Base-by-base conservation (phyloP, 2,113 vertebrate genomes). In the Tiliqua scincoides region DNA sequence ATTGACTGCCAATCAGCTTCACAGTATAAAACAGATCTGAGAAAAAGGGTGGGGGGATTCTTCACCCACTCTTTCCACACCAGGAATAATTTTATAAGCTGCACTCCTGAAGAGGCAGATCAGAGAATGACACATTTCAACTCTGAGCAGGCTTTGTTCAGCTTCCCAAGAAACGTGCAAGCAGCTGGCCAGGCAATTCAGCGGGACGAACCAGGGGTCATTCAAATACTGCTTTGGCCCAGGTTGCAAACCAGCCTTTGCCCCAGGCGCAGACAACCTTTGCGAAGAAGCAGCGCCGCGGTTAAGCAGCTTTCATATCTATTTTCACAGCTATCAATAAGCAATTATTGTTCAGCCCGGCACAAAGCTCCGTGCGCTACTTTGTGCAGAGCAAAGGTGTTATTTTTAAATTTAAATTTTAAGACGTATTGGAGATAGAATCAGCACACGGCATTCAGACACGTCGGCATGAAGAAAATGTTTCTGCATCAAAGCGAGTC, bases 371-470 rank as follows among this genome's bases (percentile, higher is more conserved):
- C 11, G 35, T 27, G 75, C 83, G 89, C 76, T 57, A 25, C 70
- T 68, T 79, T 91, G 37, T 73, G 86, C 80, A 27, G 77, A n/a
- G 2, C 85, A 89, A 79, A 57, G 48, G 43, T 78, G 85, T 83
- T 90, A 93, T 93, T 92, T 85, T 90, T 85, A 84, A 78, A 54
- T 88, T 72, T 89, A 85, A 77, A 91, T 92, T 62, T 70, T 89
- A 91, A 95, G 88, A 89, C 1, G 67, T 84, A 35, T 89, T 75
- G 85, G 11, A 89, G 81, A 78, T 87, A 88, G 68, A 78, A 87
- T 89, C 84, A 82, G 82, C 48, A 70, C 79, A 86, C 85, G 91
- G 23, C 2, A 0, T 87, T 93, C n/a, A 84, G 88, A 70, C 78
- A 54, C 5, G 0, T 79, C 88, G 75, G 54, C 54, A 77, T 87